A percentile compares a stretch with the other conserved stretches of the same genome.
These are phyloP conservation scores for Semnornis frantzii DNA, from an alignment of 2,113 vertebrate genomes.

Conservation along the genomic window DNA sequence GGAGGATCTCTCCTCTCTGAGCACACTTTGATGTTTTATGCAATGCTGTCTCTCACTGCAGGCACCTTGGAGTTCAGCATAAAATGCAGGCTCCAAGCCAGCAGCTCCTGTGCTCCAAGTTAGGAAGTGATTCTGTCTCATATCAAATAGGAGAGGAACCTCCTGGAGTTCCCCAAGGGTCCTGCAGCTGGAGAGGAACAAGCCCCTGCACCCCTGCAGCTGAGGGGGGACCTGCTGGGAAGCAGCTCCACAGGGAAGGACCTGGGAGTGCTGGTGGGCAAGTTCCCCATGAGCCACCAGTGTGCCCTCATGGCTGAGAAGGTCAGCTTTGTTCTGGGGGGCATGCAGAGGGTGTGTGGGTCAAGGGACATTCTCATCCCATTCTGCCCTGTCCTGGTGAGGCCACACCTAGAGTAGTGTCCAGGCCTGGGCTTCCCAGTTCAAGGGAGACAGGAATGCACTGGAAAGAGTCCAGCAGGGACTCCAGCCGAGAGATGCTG, in stretches of 20 bases:
- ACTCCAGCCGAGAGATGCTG: background rate
- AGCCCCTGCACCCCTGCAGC: too few species aligned
- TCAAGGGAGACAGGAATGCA: background rate
- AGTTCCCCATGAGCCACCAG: too few species aligned
- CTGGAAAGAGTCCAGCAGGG: background rate
- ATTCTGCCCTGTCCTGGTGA: background rate
- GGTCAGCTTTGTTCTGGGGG: too few species aligned
- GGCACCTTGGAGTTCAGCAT: background rate
- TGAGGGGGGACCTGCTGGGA: too few species aligned
- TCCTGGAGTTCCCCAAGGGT: too few species aligned
- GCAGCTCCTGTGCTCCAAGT: background rate
- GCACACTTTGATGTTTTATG: conserved; percentile 35
- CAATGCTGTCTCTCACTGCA: background rate
- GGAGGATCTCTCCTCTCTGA: background rate
- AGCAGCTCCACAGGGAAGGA: too few species aligned
- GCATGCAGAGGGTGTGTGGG: background rate
- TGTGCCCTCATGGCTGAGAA: too few species aligned
- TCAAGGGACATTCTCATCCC: background rate
- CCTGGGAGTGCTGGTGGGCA: too few species aligned
- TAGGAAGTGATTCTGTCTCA: background rate
- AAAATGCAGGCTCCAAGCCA: background rate
- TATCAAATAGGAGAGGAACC: background rate
- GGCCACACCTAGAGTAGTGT: background rate
- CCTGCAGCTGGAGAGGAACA: too few species aligned
- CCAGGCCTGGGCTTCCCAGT: background rate